A percentile compares a stretch with the other conserved stretches of the same genome.
Conservation (phyloP, 2,888 invertebrate species). For the Melipona bicolor region DNA sequence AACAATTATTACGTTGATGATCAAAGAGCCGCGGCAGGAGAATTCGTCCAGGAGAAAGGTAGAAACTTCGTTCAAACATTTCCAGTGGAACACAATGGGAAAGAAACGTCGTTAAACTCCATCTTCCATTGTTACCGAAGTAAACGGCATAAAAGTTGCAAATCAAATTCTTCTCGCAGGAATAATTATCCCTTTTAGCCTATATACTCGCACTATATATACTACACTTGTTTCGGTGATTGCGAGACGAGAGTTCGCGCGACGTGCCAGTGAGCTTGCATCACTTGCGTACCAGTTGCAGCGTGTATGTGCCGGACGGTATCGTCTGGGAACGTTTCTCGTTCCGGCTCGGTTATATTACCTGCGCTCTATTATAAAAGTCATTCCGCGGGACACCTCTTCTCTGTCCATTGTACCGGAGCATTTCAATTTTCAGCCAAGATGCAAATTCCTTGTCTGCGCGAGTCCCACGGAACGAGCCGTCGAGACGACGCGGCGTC, state of each 20-base stretch:
- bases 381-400: conserved; percentile 77
- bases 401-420: conserved; percentile 75
- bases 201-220: conserved; percentile 6
- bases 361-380: conserved; percentile 79
- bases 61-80: too few species aligned
- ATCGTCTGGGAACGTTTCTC: conserved; percentile 63
- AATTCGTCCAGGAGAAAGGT: too few species aligned
- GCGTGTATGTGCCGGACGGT: conserved; percentile 13
- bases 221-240: conserved; percentile 30
- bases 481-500: conserved; percentile 33
- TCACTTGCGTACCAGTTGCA: background rate
- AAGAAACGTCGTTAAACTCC: background rate
- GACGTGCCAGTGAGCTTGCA: background rate
- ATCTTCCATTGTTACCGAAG: background rate
- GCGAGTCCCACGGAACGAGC: conserved; percentile 53
- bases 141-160: too few species aligned
- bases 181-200: conserved; percentile 2
- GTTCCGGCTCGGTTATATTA: conserved; percentile 67
- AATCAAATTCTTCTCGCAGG: background rate
- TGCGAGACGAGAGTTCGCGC: background rate
- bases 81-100: too few species aligned
- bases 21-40: background rate
- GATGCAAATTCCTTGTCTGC: conserved; percentile 78
- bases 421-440: conserved; percentile 80
- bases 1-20: background rate